Base-by-base conservation (phyloP, 2,888 invertebrate species). In the Chydorus sphaericus region DNA sequence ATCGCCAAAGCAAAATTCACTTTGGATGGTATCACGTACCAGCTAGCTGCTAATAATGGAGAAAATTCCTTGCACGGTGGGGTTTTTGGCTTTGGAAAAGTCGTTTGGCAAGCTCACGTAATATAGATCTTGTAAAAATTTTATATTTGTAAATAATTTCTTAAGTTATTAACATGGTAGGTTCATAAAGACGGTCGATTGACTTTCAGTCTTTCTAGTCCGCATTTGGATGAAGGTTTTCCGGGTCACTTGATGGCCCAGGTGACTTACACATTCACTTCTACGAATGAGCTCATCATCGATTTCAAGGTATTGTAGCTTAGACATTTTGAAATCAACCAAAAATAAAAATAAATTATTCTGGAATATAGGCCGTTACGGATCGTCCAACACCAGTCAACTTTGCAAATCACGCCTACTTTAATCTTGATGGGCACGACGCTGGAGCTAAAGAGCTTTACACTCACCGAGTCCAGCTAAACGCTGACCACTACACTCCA, bases 361-460 rank as follows among this genome's bases (percentile, higher is more conserved):
- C n/a, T n/a, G n/a, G n/a, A n/a, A n/a, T n/a, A n/a, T n/a, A n/a
- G n/a, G n/a, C n/a, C n/a, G n/a, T n/a, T n/a, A 78, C 84, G 3
- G 82, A 80, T 10, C 84, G 85, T 66, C 77, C 85, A 0, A 93
- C 92, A 0, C 80, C 85, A 14, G 74, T 94, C 59, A 93, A 89
- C 69, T 71, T 96, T 56, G 90, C 90, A 49, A 87, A 85, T 68
- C 85, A 92, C 66, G 80, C 85, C 1, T 94, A 86, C 69, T 93
- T 94, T 70, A 96, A 96, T 71, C 75, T 96, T 37, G 88, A 82
- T 51, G 93, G 93, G n/a, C 89, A 92, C 71, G 82, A 16, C 7
- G 37, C 33, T 5, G 52, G 52, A 2, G 8, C 76, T 1, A 71
- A 73, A 8, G 77, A 77, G 57, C 67, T 86, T 59, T 77, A 79